A percentile compares a stretch with the other conserved stretches of the same genome.
phyloP scores from a whole-genome alignment of 2,888 invertebrate genomes.

The Chymomyza amoena region DNA sequence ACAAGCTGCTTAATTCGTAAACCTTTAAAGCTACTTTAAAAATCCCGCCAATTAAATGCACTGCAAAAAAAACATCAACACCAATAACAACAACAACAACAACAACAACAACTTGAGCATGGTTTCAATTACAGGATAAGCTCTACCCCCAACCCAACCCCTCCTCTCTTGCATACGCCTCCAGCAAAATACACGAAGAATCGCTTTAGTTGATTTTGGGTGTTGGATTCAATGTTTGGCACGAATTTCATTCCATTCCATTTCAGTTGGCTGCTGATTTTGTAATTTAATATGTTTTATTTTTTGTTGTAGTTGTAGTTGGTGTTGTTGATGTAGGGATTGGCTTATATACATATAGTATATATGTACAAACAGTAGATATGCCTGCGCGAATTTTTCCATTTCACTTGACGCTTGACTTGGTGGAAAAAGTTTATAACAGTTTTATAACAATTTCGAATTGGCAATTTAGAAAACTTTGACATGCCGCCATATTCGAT shows the following conservation, averaged over 20 bases:
- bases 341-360: background rate
- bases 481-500: slow-evolving; percentile 53
- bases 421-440: background rate
- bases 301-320: background rate
- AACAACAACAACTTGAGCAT: background rate
- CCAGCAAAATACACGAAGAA: background rate
- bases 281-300: slow-evolving; percentile 53
- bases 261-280: slow-evolving; percentile 28
- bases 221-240: slow-evolving; percentile 3
- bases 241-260: slow-evolving; percentile 6
- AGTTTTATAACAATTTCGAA: slow-evolving; percentile 14
- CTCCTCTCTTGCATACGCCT: background rate
- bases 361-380: too few species aligned
- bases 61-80: background rate
- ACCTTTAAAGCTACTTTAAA: background rate
- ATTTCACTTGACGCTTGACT: background rate
- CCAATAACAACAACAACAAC: background rate
- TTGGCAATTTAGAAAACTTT: slow-evolving; percentile 40
- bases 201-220: background rate
- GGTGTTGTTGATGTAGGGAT: background rate
- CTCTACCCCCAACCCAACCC: too few species aligned
- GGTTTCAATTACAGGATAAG: background rate
- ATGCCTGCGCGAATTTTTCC: background rate
- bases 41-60: background rate
- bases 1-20: background rate